Conservation (phyloP, 2,113 vertebrate species). For the Cyphomyrus plagiostoma region DNA sequence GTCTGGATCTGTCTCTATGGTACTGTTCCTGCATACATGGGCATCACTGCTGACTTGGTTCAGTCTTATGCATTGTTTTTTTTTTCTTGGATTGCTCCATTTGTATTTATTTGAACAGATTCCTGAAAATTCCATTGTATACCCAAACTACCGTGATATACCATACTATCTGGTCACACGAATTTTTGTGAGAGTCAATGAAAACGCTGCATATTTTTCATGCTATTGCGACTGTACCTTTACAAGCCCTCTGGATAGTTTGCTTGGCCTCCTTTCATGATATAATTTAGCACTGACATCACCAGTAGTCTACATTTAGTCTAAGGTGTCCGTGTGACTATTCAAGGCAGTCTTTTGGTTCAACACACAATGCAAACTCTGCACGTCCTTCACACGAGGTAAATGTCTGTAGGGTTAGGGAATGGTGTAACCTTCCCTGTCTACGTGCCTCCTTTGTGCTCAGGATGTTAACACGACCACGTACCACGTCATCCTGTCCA, state of each 20-base stretch:
- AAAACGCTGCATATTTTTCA: not conserved
- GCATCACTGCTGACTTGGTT: not conserved
- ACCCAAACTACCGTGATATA: not conserved
- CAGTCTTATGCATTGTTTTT: not conserved
- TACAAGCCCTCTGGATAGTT: not conserved
- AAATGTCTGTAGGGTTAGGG: not conserved
- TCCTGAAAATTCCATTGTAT: not conserved
- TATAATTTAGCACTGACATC: not conserved
- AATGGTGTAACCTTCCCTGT: not conserved
- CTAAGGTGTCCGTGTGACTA: not conserved
- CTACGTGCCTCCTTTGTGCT: not conserved
- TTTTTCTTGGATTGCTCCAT: not conserved
- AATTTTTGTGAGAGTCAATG: not conserved
- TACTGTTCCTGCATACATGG: conserved; percentile 44
- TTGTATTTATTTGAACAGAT: not conserved
- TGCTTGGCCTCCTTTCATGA: not conserved
- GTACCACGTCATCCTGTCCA: conserved; percentile 71
- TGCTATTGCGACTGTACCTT: not conserved
- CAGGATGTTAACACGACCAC: conserved; percentile 70
- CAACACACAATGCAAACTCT: not conserved
- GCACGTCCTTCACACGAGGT: not conserved
- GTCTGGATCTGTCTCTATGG: conserved; percentile 59
- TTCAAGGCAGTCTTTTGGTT: not conserved
- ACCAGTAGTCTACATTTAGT: not conserved
- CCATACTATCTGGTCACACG: not conserved